Evolutionary conservation across 2,888 invertebrate genomes (phyloP).

Genomic region (Mythimna loreyi): DNA sequence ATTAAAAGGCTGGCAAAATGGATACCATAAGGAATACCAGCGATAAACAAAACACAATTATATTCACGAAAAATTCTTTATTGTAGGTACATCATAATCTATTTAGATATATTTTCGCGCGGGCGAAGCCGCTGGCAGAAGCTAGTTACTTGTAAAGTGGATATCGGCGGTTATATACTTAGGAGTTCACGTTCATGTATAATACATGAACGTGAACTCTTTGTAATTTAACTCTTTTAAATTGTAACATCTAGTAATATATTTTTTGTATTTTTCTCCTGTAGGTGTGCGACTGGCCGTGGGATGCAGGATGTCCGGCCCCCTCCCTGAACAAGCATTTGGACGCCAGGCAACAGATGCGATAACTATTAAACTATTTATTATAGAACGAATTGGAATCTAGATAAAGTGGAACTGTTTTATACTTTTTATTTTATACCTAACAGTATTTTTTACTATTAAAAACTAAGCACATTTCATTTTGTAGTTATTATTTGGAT

Average conservation of each 20-base stretch:
- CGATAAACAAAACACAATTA: too few relatives aligned
- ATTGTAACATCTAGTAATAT: background rate
- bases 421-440: constrained; percentile 36
- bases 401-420: constrained; percentile 23
- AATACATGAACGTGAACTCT: too few relatives aligned
- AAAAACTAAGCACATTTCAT: constrained; percentile 20
- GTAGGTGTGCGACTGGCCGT: constrained; percentile 80
- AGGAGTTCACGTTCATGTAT: too few relatives aligned
- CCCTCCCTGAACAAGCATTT: constrained; percentile 70
- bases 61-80: too few relatives aligned
- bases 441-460: constrained; percentile 44
- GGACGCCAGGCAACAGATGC: constrained; percentile 23
- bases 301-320: constrained; percentile 71
- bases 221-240: too few relatives aligned
- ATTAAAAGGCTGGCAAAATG: too few relatives aligned
- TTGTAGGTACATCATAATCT: too few relatives aligned
- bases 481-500: constrained; percentile 16
- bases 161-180: too few relatives aligned
- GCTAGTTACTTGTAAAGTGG: too few relatives aligned
- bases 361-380: constrained; percentile 13
- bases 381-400: constrained; percentile 8
- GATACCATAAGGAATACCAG: background rate
- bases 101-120: too few relatives aligned
- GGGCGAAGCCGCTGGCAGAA: too few relatives aligned
- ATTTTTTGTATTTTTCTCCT: constrained; percentile 31